phyloP scores from a whole-genome alignment of 2,797 vertebrate genomes.

The Prunella strophiata region DNA sequence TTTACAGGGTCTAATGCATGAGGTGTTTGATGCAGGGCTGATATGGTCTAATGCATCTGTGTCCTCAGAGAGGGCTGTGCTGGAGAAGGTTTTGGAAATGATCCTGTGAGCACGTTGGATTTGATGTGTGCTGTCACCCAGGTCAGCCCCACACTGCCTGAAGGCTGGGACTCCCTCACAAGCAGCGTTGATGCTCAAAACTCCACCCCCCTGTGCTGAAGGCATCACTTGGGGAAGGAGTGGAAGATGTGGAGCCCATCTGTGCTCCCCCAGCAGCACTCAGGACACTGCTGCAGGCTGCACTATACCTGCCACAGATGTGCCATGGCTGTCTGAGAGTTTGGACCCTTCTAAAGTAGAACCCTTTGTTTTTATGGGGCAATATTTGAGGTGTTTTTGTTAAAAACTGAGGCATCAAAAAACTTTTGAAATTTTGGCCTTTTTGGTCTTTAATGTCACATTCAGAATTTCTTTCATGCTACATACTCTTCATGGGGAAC shows the following conservation, averaged over 20 bases:
- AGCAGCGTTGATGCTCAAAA: not conserved
- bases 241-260: not conserved
- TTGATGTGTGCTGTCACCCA: not conserved
- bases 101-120: accelerated
- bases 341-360: not conserved
- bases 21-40: not conserved
- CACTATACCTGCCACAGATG: not conserved
- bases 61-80: not conserved
- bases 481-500: not conserved
- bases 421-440: not conserved
- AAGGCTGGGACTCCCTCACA: not conserved
- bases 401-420: not conserved
- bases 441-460: not conserved
- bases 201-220: not conserved
- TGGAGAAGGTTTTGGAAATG: not conserved
- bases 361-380: accelerated
- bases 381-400: not conserved
- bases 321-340: accelerated
- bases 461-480: not conserved
- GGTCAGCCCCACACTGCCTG: not conserved
- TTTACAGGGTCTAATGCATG: not conserved
- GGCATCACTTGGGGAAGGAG: not conserved
- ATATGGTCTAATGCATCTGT: not conserved
- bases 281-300: not conserved
- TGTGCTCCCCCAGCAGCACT: not conserved